Conservation (phyloP, 1,140 invertebrate species). For the Drosophila novamexicana region DNA sequence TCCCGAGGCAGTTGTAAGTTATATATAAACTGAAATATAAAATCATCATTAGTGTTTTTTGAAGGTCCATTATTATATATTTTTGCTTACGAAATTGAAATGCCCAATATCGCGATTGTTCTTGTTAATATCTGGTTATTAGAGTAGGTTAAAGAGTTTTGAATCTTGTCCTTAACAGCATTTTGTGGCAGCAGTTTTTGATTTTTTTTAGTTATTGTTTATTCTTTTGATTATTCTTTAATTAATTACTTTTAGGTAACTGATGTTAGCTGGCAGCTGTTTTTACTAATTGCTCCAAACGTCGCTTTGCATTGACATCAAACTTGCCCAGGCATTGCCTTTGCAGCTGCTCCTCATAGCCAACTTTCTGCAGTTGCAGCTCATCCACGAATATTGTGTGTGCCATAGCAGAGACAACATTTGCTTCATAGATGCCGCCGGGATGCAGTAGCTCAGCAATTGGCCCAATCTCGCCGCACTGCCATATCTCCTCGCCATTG, state of each 20-base stretch:
- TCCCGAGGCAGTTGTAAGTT: too few species aligned
- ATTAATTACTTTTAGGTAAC: not conserved
- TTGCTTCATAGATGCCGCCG: constrained; percentile 12
- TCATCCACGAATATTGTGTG: constrained; percentile 22
- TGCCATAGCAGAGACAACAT: not conserved
- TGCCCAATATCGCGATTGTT: too few species aligned
- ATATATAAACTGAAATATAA: too few species aligned
- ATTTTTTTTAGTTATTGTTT: not conserved
- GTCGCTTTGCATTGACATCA: not conserved
- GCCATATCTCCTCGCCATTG: constrained; percentile 28
- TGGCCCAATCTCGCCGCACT: not conserved
- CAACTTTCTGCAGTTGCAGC: not conserved
- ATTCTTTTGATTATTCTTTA: not conserved
- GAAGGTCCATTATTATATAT: too few species aligned
- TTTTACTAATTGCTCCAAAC: not conserved
- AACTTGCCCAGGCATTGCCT: not conserved
- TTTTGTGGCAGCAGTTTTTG: too few species aligned
- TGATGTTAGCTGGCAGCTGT: not conserved
- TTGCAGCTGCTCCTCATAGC: constrained; percentile 13
- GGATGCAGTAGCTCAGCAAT: constrained; percentile 5
- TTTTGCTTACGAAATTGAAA: too few species aligned
- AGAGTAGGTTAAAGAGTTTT: too few species aligned
- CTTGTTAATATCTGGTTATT: too few species aligned
- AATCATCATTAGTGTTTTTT: too few species aligned
- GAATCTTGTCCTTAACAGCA: too few species aligned